Evolutionary conservation across 2,888 invertebrate species (phyloP), one percentile per base, ranked within the genome.

Genomic region (Amiota communis): DNA sequence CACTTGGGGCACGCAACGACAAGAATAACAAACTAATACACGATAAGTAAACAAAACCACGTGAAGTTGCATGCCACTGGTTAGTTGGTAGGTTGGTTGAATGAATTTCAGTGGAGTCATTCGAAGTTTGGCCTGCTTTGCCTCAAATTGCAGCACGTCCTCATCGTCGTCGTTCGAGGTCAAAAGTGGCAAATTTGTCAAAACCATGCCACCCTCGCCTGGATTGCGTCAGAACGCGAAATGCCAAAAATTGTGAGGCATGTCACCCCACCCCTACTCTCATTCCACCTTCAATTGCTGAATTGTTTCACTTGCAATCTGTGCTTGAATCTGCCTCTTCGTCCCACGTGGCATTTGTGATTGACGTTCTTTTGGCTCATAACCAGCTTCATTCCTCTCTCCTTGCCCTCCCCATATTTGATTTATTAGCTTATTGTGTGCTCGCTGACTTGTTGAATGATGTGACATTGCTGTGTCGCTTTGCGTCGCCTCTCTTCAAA

Each of bases 361-460:
- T 63, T 63, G 63, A 63, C 63, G 63, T 63, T 63, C 63, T 23
- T 63, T 63, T 46, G 63, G 63, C 63, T 46, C 23, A n/a, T 63
- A n/a, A n/a, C 53, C 53, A 53, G 53, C 6, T 8, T 12, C 3
- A n/a, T 12, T n/a, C 10, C n/a, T 53, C 53, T 53, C 12, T 53
- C 53, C n/a, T 2, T 53, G 2, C 8, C 53, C 53, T 12, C 36
- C 36, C 8, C 8, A 4, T 36, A 36, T 2, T 63, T 63, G 63
- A 63, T 63, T 63, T 63, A 63, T 63, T 63, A 63, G 63, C 46
- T 63, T 63, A 46, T n/a, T 63, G 63, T 63, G 63, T 63, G 63
- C 63, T 63, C 63, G 63, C 36, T 63, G 63, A 63, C 63, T 63
- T 63, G 63, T 63, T 63, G 63, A 63, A 63, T 63, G 63, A 63